Evolutionary conservation across 2,113 vertebrate species (phyloP).

Genomic region (Silurus glanis): DNA sequence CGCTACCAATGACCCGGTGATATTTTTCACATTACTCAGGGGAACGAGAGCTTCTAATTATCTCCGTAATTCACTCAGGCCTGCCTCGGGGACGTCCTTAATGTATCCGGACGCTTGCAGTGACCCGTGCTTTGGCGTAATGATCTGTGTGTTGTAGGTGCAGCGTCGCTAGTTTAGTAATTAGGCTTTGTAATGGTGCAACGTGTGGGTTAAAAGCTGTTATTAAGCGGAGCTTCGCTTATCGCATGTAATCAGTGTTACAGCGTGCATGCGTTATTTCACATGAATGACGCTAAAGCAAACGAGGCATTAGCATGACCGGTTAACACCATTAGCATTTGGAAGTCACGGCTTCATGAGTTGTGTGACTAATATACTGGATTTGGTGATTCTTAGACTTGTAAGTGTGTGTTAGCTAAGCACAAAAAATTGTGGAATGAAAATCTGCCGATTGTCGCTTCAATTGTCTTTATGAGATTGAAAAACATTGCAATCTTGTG

Average conservation of each 20-base stretch:
- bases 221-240: background rate
- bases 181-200: background rate
- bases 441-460: too few relatives aligned
- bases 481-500: too few relatives aligned
- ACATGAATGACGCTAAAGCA: background rate
- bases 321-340: background rate
- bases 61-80: background rate
- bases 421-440: too few relatives aligned
- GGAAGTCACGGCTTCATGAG: background rate
- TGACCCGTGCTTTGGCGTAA: conserved; percentile 4
- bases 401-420: background rate
- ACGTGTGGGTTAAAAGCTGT: background rate
- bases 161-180: background rate
- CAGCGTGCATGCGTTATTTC: background rate
- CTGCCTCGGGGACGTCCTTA: background rate
- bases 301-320: background rate
- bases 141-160: conserved; percentile 19
- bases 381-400: background rate
- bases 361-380: background rate
- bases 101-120: background rate
- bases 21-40: conserved; percentile 17
- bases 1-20: background rate
- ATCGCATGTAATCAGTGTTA: background rate
- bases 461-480: too few relatives aligned
- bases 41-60: background rate